Evolutionary conservation across 2,113 vertebrate species (phyloP), one percentile per base, ranked within the genome.

Genomic region (Rhinoderma darwinii): DNA sequence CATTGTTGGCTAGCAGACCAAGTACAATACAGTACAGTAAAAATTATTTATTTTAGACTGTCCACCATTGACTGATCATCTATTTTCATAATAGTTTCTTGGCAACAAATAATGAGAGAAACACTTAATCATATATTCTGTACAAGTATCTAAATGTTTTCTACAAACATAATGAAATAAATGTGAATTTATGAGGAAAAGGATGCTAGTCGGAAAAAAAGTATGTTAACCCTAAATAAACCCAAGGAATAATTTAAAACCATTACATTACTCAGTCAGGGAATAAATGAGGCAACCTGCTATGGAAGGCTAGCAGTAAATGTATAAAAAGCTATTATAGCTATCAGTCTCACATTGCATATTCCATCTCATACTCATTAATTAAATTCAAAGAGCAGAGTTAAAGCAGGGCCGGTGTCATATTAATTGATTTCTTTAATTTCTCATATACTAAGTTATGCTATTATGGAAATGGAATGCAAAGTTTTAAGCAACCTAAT

Each of bases 211-310:
- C 14, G 18, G 9, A 3, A 89, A 44, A 63, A 39, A 90, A 88
- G 41, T 73, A 27, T 84, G 44, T 91, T 88, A 91, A 90, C 76
- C 39, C 56, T 74, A 88, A 91, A 88, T 86, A 89, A 82, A 74
- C 66, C 86, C 0, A 43, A 82, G 72, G 72, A 22, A 86, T 88
- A 32, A 82, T 88, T 88, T 90, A 77, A 89, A 77, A 80, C 32
- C 47, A 90, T 89, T 32, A 87, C n/a, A 27, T 22, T n/a, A 63
- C 54, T 88, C 68, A 81, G 84, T 75, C 32, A 89, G 32, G 44
- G 43, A 84, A 73, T 32, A 89, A 89, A 89, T 91, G 75, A 91
- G 73, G 0, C 47, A 86, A 5, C 27, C 20, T 75, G 2, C 39
- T 20, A 81, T 43, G 80, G 1, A 88, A 25, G 41, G 84, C 37